Conservation (phyloP, 2,888 invertebrate species). For the Polylopha cassiicola region DNA sequence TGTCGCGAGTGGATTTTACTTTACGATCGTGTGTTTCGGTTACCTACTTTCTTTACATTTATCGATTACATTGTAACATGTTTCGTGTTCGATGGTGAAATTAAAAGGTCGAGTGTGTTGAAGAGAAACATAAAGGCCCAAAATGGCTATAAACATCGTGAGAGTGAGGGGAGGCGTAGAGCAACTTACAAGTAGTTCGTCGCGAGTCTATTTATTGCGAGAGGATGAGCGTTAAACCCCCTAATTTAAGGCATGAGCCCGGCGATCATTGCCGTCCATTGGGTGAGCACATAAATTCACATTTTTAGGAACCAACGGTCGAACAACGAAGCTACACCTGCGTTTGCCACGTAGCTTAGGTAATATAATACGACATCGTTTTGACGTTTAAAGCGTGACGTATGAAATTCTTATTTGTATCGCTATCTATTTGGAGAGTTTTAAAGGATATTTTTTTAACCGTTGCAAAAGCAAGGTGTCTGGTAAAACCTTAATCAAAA, state of each 20-base stretch:
- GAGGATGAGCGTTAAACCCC: conserved; percentile 70
- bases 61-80: conserved; percentile 14
- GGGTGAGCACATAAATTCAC: conserved; percentile 68
- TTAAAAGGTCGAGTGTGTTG: conserved; percentile 28
- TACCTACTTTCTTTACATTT: too few species aligned
- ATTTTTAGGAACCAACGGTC: conserved; percentile 64
- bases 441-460: neutral
- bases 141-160: conserved; percentile 50
- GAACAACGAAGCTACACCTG: conserved; percentile 51
- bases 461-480: neutral
- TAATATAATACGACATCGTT: conserved; percentile 51
- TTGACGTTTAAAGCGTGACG: conserved; percentile 38
- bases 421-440: too few species aligned
- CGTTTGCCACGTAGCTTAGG: conserved; percentile 52
- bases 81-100: conserved; percentile 10
- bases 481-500: conserved; percentile 2
- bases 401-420: too few species aligned
- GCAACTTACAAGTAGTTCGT: conserved; percentile 41
- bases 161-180: conserved; percentile 31
- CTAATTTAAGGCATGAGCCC: conserved; percentile 72
- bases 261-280: conserved; percentile 68
- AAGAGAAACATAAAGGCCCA: conserved; percentile 41
- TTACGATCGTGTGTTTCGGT: conserved; percentile 17
- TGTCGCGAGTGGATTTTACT: conserved; percentile 22
- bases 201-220: conserved; percentile 64